A percentile compares a stretch with the other conserved stretches of the same genome.
phyloP scores from a whole-genome alignment of 2,797 vertebrate species.

The Danio kyathit region DNA sequence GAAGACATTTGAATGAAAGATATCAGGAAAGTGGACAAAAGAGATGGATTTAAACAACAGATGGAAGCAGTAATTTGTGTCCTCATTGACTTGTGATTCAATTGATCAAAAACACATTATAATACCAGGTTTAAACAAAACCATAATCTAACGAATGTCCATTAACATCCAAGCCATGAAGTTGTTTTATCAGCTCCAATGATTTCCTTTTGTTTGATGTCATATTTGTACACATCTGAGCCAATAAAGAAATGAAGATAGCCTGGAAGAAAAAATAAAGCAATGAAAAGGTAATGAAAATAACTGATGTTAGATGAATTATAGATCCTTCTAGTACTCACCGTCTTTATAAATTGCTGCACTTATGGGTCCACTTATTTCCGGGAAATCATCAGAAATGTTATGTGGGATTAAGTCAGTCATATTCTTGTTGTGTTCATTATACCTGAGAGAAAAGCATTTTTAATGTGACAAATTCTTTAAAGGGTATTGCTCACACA shows the following conservation, averaged over 20 bases:
- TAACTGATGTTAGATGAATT: neutral
- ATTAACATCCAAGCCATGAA: constrained; percentile 81
- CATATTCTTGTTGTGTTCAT: constrained; percentile 77
- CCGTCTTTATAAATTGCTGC: constrained; percentile 77
- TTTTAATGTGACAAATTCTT: neutral
- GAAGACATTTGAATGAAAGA: too few relatives aligned
- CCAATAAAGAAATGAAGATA: constrained; percentile 81
- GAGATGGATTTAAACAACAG: too few relatives aligned
- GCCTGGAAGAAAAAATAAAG: constrained; percentile 61
- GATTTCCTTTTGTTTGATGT: constrained; percentile 70
- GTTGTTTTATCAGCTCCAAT: constrained; percentile 73
- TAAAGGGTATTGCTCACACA: too few relatives aligned
- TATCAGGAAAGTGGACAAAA: too few relatives aligned
- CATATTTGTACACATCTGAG: constrained; percentile 75
- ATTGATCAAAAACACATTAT: too few relatives aligned
- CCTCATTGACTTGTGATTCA: too few relatives aligned
- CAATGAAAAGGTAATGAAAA: neutral
- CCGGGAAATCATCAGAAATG: constrained; percentile 78
- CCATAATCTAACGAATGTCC: neutral
- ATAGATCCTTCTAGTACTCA: constrained; percentile 55
- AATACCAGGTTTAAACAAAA: too few relatives aligned
- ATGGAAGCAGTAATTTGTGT: too few relatives aligned
- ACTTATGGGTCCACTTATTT: constrained; percentile 73
- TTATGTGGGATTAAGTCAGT: constrained; percentile 76
- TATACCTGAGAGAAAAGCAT: constrained; percentile 71